Percentiles rank a stretch among this genome's conserved stretches.
These are phyloP conservation scores for Epiblema foenella DNA, from an alignment of 2,888 invertebrate genomes.

Conservation along the genomic window DNA sequence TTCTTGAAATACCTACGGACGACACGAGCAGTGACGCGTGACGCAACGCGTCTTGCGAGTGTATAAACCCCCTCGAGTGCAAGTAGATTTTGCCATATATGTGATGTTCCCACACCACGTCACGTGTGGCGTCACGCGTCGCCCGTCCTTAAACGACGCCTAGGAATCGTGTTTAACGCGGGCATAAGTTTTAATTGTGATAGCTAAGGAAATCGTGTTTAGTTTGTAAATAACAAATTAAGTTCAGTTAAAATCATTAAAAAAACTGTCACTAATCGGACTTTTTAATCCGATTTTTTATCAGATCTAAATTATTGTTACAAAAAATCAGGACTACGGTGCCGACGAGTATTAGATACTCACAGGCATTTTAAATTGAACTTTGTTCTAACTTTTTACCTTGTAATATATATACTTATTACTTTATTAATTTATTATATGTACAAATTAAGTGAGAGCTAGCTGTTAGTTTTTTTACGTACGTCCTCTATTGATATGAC, in stretches of 20 bases:
- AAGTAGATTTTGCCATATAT: too few species aligned
- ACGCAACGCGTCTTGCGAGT: too few species aligned
- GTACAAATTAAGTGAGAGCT: not conserved
- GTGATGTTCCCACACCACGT: too few species aligned
- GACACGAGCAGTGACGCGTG: too few species aligned
- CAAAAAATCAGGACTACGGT: not conserved
- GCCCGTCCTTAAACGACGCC: too few species aligned
- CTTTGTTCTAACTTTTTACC: slow-evolving; percentile 23
- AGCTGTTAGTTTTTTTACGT: slow-evolving; percentile 4
- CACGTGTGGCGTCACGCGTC: too few species aligned
- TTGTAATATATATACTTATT: not conserved
- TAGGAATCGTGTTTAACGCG: not conserved
- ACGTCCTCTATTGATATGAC: not conserved
- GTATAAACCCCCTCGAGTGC: too few species aligned
- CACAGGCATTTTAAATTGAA: slow-evolving; percentile 9
- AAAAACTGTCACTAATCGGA: not conserved
- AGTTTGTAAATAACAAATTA: slow-evolving; percentile 11
- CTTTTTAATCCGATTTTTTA: not conserved
- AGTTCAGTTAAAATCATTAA: not conserved
- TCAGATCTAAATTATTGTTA: slow-evolving; percentile 11
- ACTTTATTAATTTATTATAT: slow-evolving; percentile 2
- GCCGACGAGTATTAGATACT: slow-evolving; percentile 24
- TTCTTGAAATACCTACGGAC: too few species aligned
- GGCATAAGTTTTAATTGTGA: slow-evolving; percentile 30
- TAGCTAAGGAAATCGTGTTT: slow-evolving; percentile 20